Conservation (phyloP, 2,888 invertebrate species). For the Anoncus sp. region DNA sequence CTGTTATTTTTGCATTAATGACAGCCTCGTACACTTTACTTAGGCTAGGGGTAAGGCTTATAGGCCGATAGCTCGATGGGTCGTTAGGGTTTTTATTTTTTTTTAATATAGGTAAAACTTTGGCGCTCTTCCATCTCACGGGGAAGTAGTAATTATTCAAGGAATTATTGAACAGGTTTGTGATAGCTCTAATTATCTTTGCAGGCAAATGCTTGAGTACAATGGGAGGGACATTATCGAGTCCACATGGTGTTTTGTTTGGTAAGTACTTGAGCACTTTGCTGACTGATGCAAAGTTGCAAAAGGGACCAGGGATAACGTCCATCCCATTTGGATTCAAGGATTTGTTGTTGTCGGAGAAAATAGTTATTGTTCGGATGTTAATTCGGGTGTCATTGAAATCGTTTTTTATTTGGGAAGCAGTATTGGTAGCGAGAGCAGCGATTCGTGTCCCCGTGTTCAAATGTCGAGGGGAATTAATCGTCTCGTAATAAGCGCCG, state of each 20-base stretch:
- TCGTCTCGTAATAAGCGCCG: conserved; percentile 54
- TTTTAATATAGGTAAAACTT: conserved; percentile 36
- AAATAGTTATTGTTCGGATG: conserved; percentile 11
- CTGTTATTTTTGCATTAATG: neutral
- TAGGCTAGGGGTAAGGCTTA: neutral
- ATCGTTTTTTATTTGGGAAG: neutral
- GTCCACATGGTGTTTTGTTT: conserved; percentile 30
- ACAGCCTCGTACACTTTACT: neutral
- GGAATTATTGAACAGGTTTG: conserved; percentile 47
- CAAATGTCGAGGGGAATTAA: too few species aligned
- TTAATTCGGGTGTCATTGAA: neutral
- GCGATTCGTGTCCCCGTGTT: conserved; percentile 1
- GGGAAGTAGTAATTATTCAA: conserved; percentile 44
- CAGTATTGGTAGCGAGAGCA: neutral
- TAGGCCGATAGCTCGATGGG: conserved; percentile 45
- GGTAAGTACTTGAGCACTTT: neutral
- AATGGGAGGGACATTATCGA: conserved; percentile 10
- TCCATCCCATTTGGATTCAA: too few species aligned
- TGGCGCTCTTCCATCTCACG: conserved; percentile 32
- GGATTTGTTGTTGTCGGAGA: conserved; percentile 28
- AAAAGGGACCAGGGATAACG: too few species aligned
- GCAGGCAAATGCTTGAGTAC: conserved; percentile 43
- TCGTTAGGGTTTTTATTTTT: conserved; percentile 18
- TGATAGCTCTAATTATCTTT: conserved; percentile 39
- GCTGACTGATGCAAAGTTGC: neutral